Base-by-base conservation (phyloP, 2,888 invertebrate genomes). In the Drosophila leonis region DNA sequence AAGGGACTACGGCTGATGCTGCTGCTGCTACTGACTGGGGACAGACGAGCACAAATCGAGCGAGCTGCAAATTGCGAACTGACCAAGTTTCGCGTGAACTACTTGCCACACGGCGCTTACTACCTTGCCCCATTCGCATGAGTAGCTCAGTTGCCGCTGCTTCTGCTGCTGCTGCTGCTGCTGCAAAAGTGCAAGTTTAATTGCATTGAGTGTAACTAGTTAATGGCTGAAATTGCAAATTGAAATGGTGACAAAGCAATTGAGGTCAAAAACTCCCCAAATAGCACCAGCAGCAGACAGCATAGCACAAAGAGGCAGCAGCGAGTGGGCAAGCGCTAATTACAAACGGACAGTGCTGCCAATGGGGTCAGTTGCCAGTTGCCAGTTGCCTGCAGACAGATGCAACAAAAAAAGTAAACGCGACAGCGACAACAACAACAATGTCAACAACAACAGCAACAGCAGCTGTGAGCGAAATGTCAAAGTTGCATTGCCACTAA, bases 181-280 rank as follows among this genome's bases (percentile, higher is more conserved):
- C 57, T 56, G 64, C 59, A 42, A 71, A 72, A 88, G 84, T 86
- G 87, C 84, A 88, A 88, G 84, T 85, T 85, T 85, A 85, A 85
- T 85, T 85, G 89, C 84, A 86, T 88, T 70, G 84, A 86, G 87
- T 72, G 84, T 88, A 86, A 88, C 84, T 86, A 88, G 84, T 85
- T 88, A 85, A 85, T 85, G 87, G 84, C 87, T 88, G 74, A 80
- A 87, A 87, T 89, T 89, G 86, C 90, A 87, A 87, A 87, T 87
- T 87, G 86, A 87, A 87, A 87, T 89, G 90, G 86, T 90, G 86
- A 87, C 90, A 87, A 89, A 89, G 88, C 88, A 89, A 89, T 87
- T 87, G 90, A 76, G 86, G 86, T 89, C 90, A 89, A 82, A 75
- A 82, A 78, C 75, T 85, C 88, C 84, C 89, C 79, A 60, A 78